phyloP scores from a whole-genome alignment of 2,113 vertebrate species.

The Centropus bengalensis region DNA sequence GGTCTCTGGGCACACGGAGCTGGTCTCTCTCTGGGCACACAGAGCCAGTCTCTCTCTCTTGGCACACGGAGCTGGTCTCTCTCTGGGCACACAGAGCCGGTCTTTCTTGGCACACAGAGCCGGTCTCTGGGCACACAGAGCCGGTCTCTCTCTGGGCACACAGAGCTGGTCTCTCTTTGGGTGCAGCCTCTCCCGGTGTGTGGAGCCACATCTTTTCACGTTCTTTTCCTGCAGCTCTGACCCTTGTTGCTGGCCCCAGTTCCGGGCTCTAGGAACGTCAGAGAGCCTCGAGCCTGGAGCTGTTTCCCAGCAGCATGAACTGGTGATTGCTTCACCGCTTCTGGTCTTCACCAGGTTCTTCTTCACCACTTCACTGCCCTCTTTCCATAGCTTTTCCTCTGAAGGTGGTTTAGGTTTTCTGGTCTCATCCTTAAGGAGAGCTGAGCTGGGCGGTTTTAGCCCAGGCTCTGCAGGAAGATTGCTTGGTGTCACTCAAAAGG shows the following conservation, averaged over 20 bases:
- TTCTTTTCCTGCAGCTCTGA: neutral
- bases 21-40: no score
- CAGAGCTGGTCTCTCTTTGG: no score
- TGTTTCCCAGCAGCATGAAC: neutral
- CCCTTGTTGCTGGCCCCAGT: no score
- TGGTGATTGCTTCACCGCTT: neutral
- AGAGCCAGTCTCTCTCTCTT: no score
- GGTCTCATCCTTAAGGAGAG: neutral
- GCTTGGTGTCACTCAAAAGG: rapidly evolving
- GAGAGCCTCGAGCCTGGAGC: neutral
- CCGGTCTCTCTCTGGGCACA: no score
- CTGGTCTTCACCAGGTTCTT: no score
- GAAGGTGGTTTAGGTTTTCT: neutral
- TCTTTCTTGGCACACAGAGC: no score
- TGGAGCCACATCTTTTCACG: neutral
- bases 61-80: no score
- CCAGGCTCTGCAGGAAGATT: neutral
- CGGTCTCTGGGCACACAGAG: no score
- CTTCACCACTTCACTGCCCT: rapidly evolving
- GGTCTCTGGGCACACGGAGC: no score
- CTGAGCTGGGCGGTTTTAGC: neutral
- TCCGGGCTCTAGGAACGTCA: neutral
- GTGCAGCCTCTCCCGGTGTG: rapidly evolving
- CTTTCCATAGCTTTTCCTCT: no score
- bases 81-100: no score